Percentiles rank a stretch among this genome's conserved stretches.
Evolutionary conservation across 2,113 vertebrate genomes (phyloP).

Genomic region (Cyrtonyx montezumae): DNA sequence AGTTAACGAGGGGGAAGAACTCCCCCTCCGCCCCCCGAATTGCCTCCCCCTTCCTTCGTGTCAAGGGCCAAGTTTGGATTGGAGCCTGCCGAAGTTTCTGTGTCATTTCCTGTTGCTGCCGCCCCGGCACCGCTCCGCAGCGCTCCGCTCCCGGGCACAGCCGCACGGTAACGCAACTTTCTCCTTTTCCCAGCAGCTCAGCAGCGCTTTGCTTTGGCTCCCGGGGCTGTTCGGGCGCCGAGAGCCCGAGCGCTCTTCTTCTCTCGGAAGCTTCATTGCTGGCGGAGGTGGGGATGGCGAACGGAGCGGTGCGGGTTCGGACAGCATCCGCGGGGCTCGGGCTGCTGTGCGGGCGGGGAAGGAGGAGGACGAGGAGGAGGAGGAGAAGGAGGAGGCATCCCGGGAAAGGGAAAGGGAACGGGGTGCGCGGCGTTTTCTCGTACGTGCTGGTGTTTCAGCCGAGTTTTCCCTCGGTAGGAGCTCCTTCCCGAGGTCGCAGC

Average conservation of each 20-base stretch:
- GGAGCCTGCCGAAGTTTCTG: slow-evolving; percentile 76
- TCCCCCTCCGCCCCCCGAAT: neutral
- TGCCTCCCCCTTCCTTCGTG: slow-evolving; percentile 40
- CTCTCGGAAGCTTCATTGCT: neutral
- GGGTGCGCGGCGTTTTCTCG: neutral
- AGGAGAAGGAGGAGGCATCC: neutral
- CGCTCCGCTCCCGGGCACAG: neutral
- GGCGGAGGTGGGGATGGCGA: neutral
- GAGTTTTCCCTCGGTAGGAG: too few species aligned
- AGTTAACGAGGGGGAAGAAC: slow-evolving; percentile 37
- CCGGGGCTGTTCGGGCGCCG: neutral
- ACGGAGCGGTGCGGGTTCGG: neutral
- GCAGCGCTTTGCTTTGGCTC: neutral
- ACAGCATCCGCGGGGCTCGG: neutral
- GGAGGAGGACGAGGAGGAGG: neutral
- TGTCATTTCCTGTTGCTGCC: slow-evolving; percentile 82
- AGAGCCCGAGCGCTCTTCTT: neutral
- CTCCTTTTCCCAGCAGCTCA: neutral
- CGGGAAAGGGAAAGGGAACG: neutral
- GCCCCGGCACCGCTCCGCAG: slow-evolving; percentile 33
- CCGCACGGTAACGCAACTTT: neutral
- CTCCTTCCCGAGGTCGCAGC: too few species aligned
- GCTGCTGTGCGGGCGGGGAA: neutral
- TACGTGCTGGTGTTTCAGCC: neutral
- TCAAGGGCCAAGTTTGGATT: slow-evolving; percentile 63